Evolutionary conservation across 2,113 vertebrate species (phyloP).

Genomic region (Archilochus colubris): DNA sequence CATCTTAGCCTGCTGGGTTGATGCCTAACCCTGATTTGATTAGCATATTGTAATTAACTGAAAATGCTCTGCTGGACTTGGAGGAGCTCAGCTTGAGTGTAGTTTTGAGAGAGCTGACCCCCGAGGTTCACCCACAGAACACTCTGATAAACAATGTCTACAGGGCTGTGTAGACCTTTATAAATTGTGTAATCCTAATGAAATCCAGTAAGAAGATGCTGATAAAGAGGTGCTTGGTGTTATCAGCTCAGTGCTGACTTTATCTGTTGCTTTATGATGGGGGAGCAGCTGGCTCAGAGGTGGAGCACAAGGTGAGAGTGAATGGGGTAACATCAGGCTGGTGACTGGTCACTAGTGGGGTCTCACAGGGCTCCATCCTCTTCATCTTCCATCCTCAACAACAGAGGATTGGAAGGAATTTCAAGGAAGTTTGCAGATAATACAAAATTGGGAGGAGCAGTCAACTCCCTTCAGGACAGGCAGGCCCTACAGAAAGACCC

Average conservation of each 20-base stretch:
- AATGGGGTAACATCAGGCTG: too few relatives aligned
- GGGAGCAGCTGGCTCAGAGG: too few relatives aligned
- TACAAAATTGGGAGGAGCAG: too few relatives aligned
- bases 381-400: too few relatives aligned
- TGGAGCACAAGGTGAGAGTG: too few relatives aligned
- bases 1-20: neutral
- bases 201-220: neutral
- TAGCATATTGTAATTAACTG: neutral
- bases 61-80: neutral
- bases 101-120: neutral
- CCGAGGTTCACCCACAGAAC: neutral
- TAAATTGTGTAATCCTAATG: neutral
- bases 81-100: neutral
- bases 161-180: neutral
- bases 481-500: too few relatives aligned
- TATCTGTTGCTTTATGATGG: neutral
- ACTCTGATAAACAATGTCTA: neutral
- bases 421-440: too few relatives aligned
- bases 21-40: neutral
- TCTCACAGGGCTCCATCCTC: too few relatives aligned
- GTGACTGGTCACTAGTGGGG: too few relatives aligned
- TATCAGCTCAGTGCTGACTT: neutral
- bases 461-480: too few relatives aligned
- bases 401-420: too few relatives aligned
- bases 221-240: neutral